phyloP scores from a whole-genome alignment of 2,888 invertebrate species.

The Drosophila mayaguana region DNA sequence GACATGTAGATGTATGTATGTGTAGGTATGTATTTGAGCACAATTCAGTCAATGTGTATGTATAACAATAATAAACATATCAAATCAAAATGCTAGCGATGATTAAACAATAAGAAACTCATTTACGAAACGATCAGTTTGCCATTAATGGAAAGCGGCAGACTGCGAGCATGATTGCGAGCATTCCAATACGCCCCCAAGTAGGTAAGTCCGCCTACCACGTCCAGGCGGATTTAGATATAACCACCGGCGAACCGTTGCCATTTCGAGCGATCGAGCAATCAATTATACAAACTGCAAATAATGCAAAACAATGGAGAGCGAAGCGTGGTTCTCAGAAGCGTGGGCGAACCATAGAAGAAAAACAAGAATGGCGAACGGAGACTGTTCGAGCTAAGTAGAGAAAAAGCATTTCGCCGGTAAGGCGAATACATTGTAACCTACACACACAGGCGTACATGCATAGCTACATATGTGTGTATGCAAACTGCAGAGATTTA shows the following conservation, averaged over 20 bases:
- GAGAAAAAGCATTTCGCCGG: conserved; percentile 67
- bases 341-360: conserved; percentile 39
- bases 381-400: not conserved
- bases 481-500: conserved; percentile 60
- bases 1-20: no score
- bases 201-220: conserved; percentile 27
- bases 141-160: conserved; percentile 26
- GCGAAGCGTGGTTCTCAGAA: not conserved
- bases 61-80: conserved; percentile 1
- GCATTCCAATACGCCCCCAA: conserved; percentile 31
- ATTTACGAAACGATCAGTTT: conserved; percentile 1
- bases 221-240: conserved; percentile 42
- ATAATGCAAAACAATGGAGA: conserved; percentile 68
- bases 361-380: conserved; percentile 32
- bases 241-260: conserved; percentile 21
- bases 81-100: not conserved
- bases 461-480: conserved; percentile 1
- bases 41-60: not conserved
- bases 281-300: conserved; percentile 65
- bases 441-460: conserved; percentile 8
- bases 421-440: conserved; percentile 11
- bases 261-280: conserved; percentile 46
- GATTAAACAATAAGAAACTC: conserved; percentile 13
- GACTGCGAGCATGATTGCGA: conserved; percentile 24
- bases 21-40: not conserved